Evolutionary conservation across 2,113 vertebrate genomes (phyloP), one percentile per base, ranked within the genome.

Genomic region (Columbina picui): DNA sequence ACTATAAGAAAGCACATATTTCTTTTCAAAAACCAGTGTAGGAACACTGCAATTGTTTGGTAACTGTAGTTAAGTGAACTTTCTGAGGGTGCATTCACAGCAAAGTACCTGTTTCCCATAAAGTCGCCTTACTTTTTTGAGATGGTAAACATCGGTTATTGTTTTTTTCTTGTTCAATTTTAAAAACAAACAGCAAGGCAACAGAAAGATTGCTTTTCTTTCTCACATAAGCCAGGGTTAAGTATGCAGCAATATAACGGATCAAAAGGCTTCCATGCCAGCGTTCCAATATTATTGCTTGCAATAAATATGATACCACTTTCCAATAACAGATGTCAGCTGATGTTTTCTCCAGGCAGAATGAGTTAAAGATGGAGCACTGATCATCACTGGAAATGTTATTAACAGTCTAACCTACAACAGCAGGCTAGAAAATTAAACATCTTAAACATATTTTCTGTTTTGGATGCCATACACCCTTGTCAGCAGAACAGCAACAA

Each of bases 401-500:
- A 90, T 57, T 57, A 93, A 89, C 74, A 85, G 52, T 56, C 75
- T 88, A 84, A 83, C 47, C 21, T 80, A 83, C 77, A 83, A 59
- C 18, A 87, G 55, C 34, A 43, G 36, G 87, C 84, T 91, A 94
- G 87, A 91, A 93, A 90, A 89, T 73, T 65, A 69, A 96, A 93
- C 80, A 94, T 91, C 53, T 86, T 79, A 85, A 92, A 87, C 1
- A 10, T 81, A 92, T 94, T 92, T 94, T 94, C 76, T 70, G 23
- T 77, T 96, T 91, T 68, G 7, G 87, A 94, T 84, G 52, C 45
- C 70, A 30, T 79, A 80, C 25, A 93, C 34, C n/a, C 68, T 76
- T 86, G 81, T 95, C 94, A 95, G 93, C 57, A 93, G 78, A 94
- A 83, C n/a, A 92, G 91, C 80, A 71, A 87, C 95, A 91, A 75